Evolutionary conservation across 2,797 vertebrate genomes (phyloP).

Genomic region (Gadopsis bispinosus): DNA sequence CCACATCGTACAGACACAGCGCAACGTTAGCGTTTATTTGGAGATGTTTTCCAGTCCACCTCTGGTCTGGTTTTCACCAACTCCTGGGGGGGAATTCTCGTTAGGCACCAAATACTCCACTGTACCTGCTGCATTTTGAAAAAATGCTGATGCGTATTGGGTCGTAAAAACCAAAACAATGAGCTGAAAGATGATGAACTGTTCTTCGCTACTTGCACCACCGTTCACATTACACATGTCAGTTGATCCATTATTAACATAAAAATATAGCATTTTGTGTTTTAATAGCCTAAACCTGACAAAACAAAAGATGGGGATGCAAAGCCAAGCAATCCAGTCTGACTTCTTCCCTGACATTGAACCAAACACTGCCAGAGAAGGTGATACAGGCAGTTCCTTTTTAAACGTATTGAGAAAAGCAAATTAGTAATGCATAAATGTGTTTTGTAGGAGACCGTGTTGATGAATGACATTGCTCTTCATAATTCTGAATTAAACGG

Average conservation of each 20-base stretch:
- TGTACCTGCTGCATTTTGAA: background rate
- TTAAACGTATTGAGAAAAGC: background rate
- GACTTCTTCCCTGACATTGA: background rate
- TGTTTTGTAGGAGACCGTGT: background rate
- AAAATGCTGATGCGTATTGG: background rate
- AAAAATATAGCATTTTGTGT: background rate
- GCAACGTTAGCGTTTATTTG: background rate
- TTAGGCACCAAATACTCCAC: background rate
- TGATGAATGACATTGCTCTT: background rate
- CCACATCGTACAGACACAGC: background rate
- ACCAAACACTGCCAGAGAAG: background rate
- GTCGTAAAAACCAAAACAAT: background rate
- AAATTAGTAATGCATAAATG: background rate
- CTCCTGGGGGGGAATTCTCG: background rate
- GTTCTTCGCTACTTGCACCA: background rate
- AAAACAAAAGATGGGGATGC: background rate
- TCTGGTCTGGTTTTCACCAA: background rate
- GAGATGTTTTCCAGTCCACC: background rate
- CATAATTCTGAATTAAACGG: constrained; percentile 5
- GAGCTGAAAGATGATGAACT: background rate
- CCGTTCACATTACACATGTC: background rate
- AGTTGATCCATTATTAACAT: background rate
- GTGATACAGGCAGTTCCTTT: background rate
- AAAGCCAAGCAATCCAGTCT: background rate
- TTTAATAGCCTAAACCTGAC: background rate